Conservation (phyloP, 2,797 vertebrate genomes). For the Triplophysa yarkandensis region DNA sequence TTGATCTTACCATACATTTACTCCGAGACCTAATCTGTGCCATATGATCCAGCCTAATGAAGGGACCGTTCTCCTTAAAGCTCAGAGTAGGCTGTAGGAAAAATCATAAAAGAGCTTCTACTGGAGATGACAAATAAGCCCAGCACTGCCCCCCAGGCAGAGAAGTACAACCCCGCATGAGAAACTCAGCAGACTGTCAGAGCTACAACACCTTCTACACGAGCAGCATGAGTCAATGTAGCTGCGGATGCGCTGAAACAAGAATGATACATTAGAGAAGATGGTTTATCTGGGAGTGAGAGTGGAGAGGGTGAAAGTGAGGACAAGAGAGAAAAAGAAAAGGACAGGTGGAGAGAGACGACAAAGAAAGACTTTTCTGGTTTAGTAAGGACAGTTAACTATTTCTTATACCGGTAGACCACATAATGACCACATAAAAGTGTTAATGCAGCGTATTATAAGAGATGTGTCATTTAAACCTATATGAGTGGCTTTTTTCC, state of each 20-base stretch:
- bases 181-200: slow-evolving; percentile 8
- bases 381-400: not conserved
- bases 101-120: slow-evolving; percentile 26
- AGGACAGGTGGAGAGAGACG: not conserved
- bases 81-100: slow-evolving; percentile 25
- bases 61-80: slow-evolving; percentile 19
- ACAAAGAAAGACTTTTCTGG: no score
- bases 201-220: slow-evolving; percentile 24
- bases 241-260: slow-evolving; percentile 6
- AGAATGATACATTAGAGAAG: slow-evolving; percentile 15
- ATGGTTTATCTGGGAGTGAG: not conserved
- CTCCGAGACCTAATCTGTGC: slow-evolving; percentile 20
- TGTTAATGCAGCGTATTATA: not conserved
- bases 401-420: not conserved
- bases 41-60: slow-evolving; percentile 33
- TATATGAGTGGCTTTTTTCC: no score
- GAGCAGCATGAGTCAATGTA: slow-evolving; percentile 19
- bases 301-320: not conserved
- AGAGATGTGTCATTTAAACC: no score
- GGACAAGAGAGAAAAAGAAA: not conserved
- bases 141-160: slow-evolving; percentile 13
- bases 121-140: slow-evolving; percentile 38
- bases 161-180: slow-evolving; percentile 22
- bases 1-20: not conserved
- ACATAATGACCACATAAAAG: no score